phyloP scores from a whole-genome alignment of 1,140 invertebrate species.

The Atta cephalotes region DNA sequence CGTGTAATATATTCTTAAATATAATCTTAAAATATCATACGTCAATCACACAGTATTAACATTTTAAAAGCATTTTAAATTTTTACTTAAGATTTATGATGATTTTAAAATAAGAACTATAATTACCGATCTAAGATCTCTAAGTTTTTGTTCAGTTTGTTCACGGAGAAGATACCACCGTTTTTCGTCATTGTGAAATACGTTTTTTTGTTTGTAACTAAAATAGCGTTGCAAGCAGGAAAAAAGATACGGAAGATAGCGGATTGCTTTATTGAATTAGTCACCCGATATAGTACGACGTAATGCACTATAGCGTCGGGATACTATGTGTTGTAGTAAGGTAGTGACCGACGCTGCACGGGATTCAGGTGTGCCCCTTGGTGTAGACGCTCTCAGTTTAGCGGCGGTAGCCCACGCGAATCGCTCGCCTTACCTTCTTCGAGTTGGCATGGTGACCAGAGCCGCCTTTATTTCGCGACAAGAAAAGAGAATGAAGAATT shows the following conservation, averaged over 20 bases:
- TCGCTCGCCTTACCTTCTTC: slow-evolving; percentile 59
- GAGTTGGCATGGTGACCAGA: slow-evolving; percentile 42
- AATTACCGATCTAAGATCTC: neutral
- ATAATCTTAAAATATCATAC: too few relatives aligned
- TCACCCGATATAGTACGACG: slow-evolving; percentile 66
- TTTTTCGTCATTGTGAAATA: neutral
- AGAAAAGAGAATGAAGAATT: slow-evolving; percentile 3
- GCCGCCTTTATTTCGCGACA: slow-evolving; percentile 57
- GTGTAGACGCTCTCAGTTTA: slow-evolving; percentile 74
- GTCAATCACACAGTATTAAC: too few relatives aligned
- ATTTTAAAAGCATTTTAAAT: too few relatives aligned
- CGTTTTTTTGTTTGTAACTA: neutral
- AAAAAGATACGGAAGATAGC: neutral
- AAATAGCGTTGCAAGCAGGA: neutral
- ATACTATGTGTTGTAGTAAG: slow-evolving; percentile 65
- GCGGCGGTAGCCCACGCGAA: slow-evolving; percentile 78
- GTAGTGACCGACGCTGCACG: slow-evolving; percentile 73
- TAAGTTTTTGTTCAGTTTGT: neutral
- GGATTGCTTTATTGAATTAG: neutral
- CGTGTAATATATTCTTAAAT: too few relatives aligned
- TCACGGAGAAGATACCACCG: neutral
- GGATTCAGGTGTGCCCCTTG: slow-evolving; percentile 72
- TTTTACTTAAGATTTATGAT: too few relatives aligned
- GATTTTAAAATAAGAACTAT: too few relatives aligned
- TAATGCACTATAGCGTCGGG: slow-evolving; percentile 61